Percentiles rank a stretch among this genome's conserved stretches.
These are phyloP conservation scores for Aix galericulata DNA, from an alignment of 2,113 vertebrate genomes.

Conservation along the genomic window DNA sequence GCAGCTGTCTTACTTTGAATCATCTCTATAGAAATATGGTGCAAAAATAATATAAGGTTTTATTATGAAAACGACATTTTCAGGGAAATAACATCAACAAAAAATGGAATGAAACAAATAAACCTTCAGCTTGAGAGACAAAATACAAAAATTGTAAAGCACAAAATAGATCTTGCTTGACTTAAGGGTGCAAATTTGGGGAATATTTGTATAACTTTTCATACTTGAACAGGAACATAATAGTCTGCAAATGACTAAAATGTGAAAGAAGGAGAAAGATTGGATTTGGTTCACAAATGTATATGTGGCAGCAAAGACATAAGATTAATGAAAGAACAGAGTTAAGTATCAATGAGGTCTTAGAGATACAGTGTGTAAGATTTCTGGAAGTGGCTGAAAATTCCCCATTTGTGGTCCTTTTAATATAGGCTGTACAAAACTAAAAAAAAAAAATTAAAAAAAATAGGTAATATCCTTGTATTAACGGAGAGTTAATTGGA, in stretches of 20 bases:
- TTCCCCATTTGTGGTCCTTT: neutral
- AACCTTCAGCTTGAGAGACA: neutral
- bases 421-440: neutral
- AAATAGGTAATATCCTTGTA: neutral
- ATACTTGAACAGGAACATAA: neutral
- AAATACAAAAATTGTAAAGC: neutral
- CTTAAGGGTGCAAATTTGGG: neutral
- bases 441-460: neutral
- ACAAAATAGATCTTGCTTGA: neutral
- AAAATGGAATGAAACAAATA: neutral
- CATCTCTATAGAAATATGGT: neutral
- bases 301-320: neutral
- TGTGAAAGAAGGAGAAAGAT: neutral
- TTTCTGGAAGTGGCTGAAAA: neutral
- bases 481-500: neutral
- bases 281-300: neutral
- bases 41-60: neutral
- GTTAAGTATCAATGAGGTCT: neutral
- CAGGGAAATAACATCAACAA: neutral
- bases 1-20: neutral
- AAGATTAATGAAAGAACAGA: neutral
- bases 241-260: neutral
- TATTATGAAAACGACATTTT: neutral
- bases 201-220: neutral
- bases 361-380: neutral